Conservation (phyloP, 2,113 vertebrate genomes). For the Tachycineta bicolor region DNA sequence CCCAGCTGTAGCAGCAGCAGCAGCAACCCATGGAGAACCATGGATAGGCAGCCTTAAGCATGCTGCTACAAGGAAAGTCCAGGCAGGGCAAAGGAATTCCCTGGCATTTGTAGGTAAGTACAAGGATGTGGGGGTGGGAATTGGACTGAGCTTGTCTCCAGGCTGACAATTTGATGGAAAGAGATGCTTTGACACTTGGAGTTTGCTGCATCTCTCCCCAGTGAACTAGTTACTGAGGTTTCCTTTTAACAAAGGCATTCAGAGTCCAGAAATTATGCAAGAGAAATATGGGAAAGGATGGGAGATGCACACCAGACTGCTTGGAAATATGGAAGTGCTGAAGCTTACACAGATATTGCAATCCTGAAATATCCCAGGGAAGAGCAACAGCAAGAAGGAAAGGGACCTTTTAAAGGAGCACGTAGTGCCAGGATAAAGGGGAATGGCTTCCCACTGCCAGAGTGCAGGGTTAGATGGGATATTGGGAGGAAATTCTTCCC, state of each 20-base stretch:
- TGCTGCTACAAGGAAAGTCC: background rate
- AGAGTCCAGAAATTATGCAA: background rate
- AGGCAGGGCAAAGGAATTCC: background rate
- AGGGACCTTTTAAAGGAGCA: background rate
- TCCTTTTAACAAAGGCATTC: background rate
- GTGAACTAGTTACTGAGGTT: background rate
- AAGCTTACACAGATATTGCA: background rate
- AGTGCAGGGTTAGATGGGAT: background rate
- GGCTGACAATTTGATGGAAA: background rate
- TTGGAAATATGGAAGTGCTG: background rate
- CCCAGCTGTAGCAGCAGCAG: background rate
- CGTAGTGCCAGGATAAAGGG: background rate
- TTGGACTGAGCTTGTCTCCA: background rate
- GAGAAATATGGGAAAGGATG: fast-evolving
- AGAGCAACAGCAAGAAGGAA: background rate
- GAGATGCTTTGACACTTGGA: background rate
- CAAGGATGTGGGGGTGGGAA: background rate
- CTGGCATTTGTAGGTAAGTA: background rate
- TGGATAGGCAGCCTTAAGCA: background rate
- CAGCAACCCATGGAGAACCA: background rate
- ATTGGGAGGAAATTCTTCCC: background rate
- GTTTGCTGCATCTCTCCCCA: background rate
- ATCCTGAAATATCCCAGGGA: background rate
- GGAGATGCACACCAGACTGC: background rate
- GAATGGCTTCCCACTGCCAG: background rate